Evolutionary conservation across 2,113 vertebrate genomes (phyloP), one percentile per base, ranked within the genome.

Genomic region (Oncorhynchus clarkii): DNA sequence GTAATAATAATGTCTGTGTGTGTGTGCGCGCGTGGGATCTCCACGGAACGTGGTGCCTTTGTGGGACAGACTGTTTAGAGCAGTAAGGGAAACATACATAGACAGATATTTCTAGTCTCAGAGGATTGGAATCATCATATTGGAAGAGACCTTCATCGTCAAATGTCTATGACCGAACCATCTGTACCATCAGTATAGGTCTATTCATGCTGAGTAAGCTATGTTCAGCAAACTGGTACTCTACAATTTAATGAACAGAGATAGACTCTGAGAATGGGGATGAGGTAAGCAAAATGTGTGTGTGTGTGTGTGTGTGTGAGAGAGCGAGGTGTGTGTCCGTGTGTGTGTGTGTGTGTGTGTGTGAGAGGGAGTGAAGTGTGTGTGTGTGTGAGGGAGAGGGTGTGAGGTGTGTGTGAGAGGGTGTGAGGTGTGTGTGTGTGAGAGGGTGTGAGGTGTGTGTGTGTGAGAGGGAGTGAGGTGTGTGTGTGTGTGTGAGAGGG

Each of bases 291-390:
- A 26, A 16, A n/a, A 74, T 26, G 13, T 26, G 67, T 54, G 71
- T 51, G 59, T 64, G 67, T 51, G 59, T 64, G 67, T 59, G 31
- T 73, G 59, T 51, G 73, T 12, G 29, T 7, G 2, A 48, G 64
- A 48, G 22, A 9, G 60, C 4, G 7, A 34, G 31, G 6, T 6
- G 39, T 39, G 8, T 39, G 8, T 39, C 1, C 1, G 6, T 8
- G 39, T 39, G 13, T 26, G 67, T 54, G 71, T 51, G 59, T 51
- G 59, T 64, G 67, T 59, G 31, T 59, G 31, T 73, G 73, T 12
- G 29, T 7, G 2, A 48, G 64, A 26, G 22, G 2, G 27, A 4
- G 60, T 1, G 12, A 31, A 5, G 5, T 26, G 20, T 26, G 67
- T 59, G 67, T 59, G 59, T 49, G 73, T 12, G 29, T 7, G 31